A percentile compares a stretch with the other conserved stretches of the same genome.
phyloP scores from a whole-genome alignment of 2,113 vertebrate species.

The Gavialis gangeticus region DNA sequence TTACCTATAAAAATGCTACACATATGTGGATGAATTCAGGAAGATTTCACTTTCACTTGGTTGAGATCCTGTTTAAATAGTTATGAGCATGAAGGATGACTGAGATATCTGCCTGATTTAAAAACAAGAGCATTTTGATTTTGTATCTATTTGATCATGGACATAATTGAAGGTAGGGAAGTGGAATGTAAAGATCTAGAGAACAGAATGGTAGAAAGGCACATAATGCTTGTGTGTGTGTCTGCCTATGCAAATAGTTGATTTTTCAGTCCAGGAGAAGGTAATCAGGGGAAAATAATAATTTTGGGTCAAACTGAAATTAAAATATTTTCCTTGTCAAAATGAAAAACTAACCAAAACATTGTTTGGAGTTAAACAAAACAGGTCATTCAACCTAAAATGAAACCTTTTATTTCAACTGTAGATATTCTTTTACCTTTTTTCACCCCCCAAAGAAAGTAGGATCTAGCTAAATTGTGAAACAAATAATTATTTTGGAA shows the following conservation, averaged over 20 bases:
- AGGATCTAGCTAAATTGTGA: too few species aligned
- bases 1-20: neutral
- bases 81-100: neutral
- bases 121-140: neutral
- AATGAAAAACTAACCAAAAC: neutral
- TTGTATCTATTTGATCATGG: neutral
- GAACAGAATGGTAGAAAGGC: neutral
- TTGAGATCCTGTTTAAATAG: neutral
- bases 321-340: neutral
- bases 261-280: neutral
- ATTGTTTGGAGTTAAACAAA: too few species aligned
- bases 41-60: neutral
- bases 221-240: neutral
- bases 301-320: neutral
- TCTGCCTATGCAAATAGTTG: neutral
- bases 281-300: neutral
- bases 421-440: too few species aligned
- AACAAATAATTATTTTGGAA: too few species aligned
- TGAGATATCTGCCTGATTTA: neutral
- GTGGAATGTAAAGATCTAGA: neutral
- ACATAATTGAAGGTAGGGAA: neutral
- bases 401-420: too few species aligned
- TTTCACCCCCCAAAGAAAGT: too few species aligned
- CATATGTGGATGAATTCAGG: neutral
- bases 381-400: too few species aligned